A percentile compares a stretch with the other conserved stretches of the same genome.
phyloP scores from a whole-genome alignment of 2,113 vertebrate species.

The Leptosomus discolor region DNA sequence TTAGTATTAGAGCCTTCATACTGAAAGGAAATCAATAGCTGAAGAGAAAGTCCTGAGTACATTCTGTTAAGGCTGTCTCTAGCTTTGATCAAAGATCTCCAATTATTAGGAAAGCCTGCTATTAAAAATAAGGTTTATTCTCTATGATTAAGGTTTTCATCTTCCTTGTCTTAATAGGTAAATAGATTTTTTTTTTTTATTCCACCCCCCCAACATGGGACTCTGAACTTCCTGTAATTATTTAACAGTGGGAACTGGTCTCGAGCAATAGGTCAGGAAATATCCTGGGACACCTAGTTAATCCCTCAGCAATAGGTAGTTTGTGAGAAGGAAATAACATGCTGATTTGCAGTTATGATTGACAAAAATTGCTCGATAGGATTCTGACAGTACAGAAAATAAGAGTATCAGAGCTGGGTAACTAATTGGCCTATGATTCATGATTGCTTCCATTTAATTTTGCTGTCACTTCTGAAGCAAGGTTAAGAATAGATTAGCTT shows the following conservation, averaged over 20 bases:
- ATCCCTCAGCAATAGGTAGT: constrained; percentile 63
- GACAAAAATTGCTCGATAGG: constrained; percentile 79
- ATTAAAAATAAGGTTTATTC: background rate
- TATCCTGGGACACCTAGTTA: constrained; percentile 62
- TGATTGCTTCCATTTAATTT: constrained; percentile 80
- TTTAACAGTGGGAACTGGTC: constrained; percentile 60
- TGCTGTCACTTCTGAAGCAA: constrained; percentile 71
- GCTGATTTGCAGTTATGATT: constrained; percentile 81
- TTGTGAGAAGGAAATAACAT: constrained; percentile 70
- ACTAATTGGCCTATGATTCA: constrained; percentile 58
- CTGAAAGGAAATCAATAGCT: background rate
- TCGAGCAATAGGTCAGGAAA: constrained; percentile 62
- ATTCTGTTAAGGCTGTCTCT: background rate
- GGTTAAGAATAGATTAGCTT: constrained; percentile 76
- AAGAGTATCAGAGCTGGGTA: background rate
- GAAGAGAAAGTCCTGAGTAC: background rate
- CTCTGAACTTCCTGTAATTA: constrained; percentile 55
- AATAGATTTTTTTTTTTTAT: background rate
- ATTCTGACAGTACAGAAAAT: constrained; percentile 80
- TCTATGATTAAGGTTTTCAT: background rate
- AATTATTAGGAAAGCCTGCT: background rate
- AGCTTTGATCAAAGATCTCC: background rate
- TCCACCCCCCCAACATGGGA: background rate
- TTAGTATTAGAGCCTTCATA: background rate
- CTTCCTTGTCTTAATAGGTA: background rate